A percentile compares a stretch with the other conserved stretches of the same genome.
phyloP scores from a whole-genome alignment of 2,888 invertebrate genomes.

The Notodonta dromedarius region DNA sequence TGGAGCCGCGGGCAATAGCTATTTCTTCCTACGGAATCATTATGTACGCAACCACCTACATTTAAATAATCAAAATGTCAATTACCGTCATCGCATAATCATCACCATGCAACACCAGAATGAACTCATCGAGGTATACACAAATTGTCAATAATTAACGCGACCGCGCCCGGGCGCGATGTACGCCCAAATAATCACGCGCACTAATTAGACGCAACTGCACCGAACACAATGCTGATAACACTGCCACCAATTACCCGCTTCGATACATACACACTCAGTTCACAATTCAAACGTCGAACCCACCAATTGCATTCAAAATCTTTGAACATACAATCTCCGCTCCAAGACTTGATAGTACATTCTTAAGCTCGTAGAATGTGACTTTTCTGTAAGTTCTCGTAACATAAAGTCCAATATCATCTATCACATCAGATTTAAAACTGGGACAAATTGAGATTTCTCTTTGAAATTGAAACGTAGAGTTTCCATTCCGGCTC shows the following conservation, averaged over 20 bases:
- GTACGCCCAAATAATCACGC: slow-evolving; percentile 47
- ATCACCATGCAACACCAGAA: slow-evolving; percentile 14
- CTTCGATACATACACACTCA: slow-evolving; percentile 9
- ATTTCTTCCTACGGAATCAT: too few relatives aligned
- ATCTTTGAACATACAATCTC: slow-evolving; percentile 24
- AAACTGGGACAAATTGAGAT: slow-evolving; percentile 53
- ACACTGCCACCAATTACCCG: slow-evolving; percentile 29
- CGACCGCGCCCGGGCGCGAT: slow-evolving; percentile 41
- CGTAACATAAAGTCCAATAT: slow-evolving; percentile 56
- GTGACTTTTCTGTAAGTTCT: slow-evolving; percentile 39
- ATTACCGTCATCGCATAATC: not conserved
- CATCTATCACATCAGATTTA: slow-evolving; percentile 62
- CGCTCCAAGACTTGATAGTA: slow-evolving; percentile 24
- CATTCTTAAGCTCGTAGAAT: slow-evolving; percentile 41
- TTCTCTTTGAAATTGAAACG: slow-evolving; percentile 41
- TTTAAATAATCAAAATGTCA: not conserved
- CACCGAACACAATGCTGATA: slow-evolving; percentile 44
- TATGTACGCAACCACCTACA: too few relatives aligned
- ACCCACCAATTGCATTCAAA: not conserved
- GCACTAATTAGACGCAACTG: slow-evolving; percentile 47
- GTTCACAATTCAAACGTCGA: not conserved
- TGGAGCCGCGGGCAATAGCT: too few relatives aligned
- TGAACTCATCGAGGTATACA: slow-evolving; percentile 28
- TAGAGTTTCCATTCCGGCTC: slow-evolving; percentile 38
- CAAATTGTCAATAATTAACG: slow-evolving; percentile 52